phyloP scores from a whole-genome alignment of 2,888 invertebrate genomes.

The Pyrocoelia pectoralis region DNA sequence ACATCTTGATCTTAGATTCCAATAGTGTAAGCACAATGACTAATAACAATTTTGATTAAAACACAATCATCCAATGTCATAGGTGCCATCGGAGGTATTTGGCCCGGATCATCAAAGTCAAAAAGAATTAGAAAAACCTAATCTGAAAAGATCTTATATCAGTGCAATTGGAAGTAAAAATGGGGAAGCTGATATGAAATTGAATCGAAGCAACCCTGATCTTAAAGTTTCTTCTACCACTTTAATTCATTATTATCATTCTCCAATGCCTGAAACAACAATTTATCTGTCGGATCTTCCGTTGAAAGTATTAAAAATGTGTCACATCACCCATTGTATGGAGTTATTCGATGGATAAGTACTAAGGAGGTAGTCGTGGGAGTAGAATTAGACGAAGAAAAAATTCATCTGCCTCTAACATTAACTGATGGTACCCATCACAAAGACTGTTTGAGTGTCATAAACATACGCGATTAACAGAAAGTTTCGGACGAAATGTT shows the following conservation, averaged over 20 bases:
- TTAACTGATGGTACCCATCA: constrained; percentile 81
- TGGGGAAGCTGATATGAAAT: constrained; percentile 39
- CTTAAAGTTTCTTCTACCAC: background rate
- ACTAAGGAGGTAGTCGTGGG: constrained; percentile 65
- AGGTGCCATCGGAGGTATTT: constrained; percentile 53
- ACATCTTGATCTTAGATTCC: constrained; percentile 53
- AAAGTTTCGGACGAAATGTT: constrained; percentile 61
- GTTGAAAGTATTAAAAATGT: constrained; percentile 85
- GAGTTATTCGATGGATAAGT: constrained; percentile 86
- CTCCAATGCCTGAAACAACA: constrained; percentile 54
- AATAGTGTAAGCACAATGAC: constrained; percentile 46
- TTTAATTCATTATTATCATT: constrained; percentile 44
- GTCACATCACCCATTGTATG: constrained; percentile 74
- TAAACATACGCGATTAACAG: constrained; percentile 80
- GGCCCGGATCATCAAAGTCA: constrained; percentile 49
- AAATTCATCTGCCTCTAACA: constrained; percentile 69
- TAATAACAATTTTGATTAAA: constrained; percentile 59
- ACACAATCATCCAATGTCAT: constrained; percentile 56
- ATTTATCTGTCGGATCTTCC: constrained; percentile 81
- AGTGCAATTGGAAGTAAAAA: constrained; percentile 28
- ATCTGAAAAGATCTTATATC: constrained; percentile 45
- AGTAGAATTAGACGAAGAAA: constrained; percentile 83
- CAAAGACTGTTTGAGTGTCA: constrained; percentile 81
- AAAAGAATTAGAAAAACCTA: constrained; percentile 46
- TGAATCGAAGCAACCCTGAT: constrained; percentile 52